These are phyloP conservation scores for Entelurus aequoreus DNA, from an alignment of 2,113 vertebrate genomes.

Conservation along the genomic window DNA sequence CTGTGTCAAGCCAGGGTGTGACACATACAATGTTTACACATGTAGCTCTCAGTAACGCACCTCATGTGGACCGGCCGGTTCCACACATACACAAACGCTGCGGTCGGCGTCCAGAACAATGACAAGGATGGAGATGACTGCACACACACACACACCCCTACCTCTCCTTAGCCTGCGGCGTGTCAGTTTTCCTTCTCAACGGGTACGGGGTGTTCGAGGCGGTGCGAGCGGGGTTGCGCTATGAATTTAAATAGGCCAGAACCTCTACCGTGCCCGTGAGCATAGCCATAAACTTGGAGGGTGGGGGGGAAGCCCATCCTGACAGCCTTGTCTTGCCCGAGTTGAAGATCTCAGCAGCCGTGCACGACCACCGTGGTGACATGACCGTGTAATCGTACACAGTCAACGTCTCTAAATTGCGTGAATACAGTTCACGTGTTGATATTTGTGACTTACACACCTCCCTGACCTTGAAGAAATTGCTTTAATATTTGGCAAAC, in stretches of 20 bases:
- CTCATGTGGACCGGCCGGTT: constrained; percentile 8
- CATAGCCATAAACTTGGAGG: constrained; percentile 36
- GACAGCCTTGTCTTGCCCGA: constrained; percentile 6
- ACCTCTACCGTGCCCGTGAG: constrained; percentile 44
- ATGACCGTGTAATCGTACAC: constrained; percentile 1
- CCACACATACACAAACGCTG: constrained; percentile 31
- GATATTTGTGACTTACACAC: constrained; percentile 30
- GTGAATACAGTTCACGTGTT: constrained; percentile 25
- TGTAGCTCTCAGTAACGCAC: constrained; percentile 12
- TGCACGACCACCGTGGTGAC: background rate
- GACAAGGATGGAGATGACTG: constrained; percentile 26
- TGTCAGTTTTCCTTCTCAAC: constrained; percentile 56
- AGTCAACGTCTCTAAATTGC: constrained; percentile 19
- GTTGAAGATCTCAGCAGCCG: background rate
- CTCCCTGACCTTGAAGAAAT: constrained; percentile 55
- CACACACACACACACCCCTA: background rate
- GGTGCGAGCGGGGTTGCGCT: constrained; percentile 34
- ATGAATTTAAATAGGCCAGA: constrained; percentile 58
- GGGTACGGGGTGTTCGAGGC: constrained; percentile 44
- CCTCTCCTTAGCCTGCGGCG: constrained; percentile 5
- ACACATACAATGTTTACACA: constrained; percentile 5
- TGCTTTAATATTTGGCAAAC: constrained; percentile 24
- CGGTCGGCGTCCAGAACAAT: constrained; percentile 26
- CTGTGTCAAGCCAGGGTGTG: no score
- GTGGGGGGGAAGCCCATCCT: constrained; percentile 15